phyloP scores from a whole-genome alignment of 2,113 vertebrate genomes.

The Pomatorhinus ruficollis region DNA sequence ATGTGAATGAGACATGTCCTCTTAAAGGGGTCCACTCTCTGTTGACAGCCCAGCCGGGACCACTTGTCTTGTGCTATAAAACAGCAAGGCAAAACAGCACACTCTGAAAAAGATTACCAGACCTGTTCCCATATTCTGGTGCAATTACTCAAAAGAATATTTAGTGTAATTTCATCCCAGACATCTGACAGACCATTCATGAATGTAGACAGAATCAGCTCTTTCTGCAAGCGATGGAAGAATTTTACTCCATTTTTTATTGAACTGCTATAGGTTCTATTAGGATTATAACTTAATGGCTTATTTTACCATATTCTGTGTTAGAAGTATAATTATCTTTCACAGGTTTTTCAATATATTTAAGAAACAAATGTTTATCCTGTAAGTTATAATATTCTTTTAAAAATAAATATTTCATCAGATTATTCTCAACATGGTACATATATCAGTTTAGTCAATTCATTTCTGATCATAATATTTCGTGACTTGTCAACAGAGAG shows the following conservation, averaged over 20 bases:
- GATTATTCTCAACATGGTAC: neutral
- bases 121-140: neutral
- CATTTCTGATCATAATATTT: neutral
- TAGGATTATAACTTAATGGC: neutral
- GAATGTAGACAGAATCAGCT: neutral
- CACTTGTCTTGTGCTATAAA: neutral
- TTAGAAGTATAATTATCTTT: neutral
- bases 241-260: neutral
- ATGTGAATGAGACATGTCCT: neutral
- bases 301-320: neutral
- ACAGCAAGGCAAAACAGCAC: neutral
- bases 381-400: neutral
- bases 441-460: neutral
- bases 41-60: neutral
- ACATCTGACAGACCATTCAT: neutral
- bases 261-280: neutral
- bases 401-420: neutral
- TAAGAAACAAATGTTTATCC: neutral
- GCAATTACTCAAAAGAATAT: neutral
- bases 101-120: neutral
- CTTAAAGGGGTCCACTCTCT: neutral
- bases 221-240: neutral
- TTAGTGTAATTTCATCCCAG: neutral
- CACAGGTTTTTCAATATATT: neutral
- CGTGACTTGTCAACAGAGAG: neutral